Evolutionary conservation across 2,888 invertebrate species (phyloP), one percentile per base, ranked within the genome.

Genomic region (Dicycla oo): DNA sequence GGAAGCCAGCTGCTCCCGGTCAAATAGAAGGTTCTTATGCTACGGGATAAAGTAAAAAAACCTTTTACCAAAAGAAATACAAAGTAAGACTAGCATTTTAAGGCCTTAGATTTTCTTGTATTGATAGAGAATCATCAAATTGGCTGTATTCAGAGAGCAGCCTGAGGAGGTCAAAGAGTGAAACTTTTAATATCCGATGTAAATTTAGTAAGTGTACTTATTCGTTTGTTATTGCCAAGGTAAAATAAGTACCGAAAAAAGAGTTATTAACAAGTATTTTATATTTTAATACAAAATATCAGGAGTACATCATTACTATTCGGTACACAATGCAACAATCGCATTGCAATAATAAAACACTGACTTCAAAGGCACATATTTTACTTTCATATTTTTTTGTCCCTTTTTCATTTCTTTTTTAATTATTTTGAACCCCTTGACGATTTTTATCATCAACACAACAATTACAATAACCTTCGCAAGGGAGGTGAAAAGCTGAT

Each of bases 351-450:
- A 61, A 30, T 47, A 73, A 57, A 45, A 80, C 61, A 53, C 23
- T 51, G 63, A 81, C 64, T 76, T 76, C 69, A 49, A 62, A 81
- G 69, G 69, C 49, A 69, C 69, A 78, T 56, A 51, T 80, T 62
- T 54, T 30, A 70, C 2, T 26, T 7, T 45, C 61, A 51, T 30
- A 75, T n/a, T n/a, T n/a, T n/a, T n/a, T n/a, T n/a, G n/a, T n/a
- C n/a, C n/a, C n/a, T n/a, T n/a, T n/a, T n/a, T n/a, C n/a, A n/a
- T n/a, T n/a, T n/a, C n/a, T n/a, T n/a, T n/a, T n/a, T n/a, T n/a
- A n/a, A n/a, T n/a, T n/a, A 34, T 34, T 34, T 34, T 34, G 34
- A 34, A 34, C 2, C 30, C 4, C 4, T 30, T 30, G 3, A 30
- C 11, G n/a, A 8, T 49, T 49, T 49, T 13, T 23, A 11, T 49